Conservation (phyloP, 2,797 vertebrate genomes). For the Etheostoma nigrum region DNA sequence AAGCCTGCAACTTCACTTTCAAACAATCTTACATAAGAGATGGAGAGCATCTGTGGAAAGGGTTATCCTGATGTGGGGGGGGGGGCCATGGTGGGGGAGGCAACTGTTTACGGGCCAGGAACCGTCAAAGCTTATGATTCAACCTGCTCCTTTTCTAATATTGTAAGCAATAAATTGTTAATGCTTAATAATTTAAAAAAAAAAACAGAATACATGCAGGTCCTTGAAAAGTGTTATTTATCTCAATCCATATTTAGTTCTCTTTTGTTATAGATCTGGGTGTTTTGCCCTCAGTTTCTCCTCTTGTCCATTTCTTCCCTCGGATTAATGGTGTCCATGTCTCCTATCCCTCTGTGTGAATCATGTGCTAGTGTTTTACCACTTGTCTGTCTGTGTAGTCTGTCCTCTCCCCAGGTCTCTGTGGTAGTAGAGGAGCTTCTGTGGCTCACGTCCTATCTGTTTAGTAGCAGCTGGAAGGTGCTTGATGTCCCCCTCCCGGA, state of each 20-base stretch:
- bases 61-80: slow-evolving; percentile 15
- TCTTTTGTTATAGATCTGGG: not conserved
- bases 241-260: not conserved
- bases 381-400: not conserved
- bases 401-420: not conserved
- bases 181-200: not conserved
- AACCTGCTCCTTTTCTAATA: not conserved
- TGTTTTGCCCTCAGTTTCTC: not conserved
- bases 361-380: not conserved
- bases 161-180: not conserved
- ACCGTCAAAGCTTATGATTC: slow-evolving; percentile 1
- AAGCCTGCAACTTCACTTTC: slow-evolving; percentile 25
- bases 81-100: slow-evolving; percentile 13
- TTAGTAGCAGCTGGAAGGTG: not conserved
- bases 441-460: not conserved
- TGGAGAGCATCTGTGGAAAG: slow-evolving; percentile 42
- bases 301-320: not conserved
- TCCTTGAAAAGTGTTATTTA: not conserved
- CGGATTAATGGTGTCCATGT: slow-evolving; percentile 6
- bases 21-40: slow-evolving; percentile 50
- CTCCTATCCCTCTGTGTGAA: not conserved
- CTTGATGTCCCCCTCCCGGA: not conserved
- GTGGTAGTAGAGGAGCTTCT: not conserved
- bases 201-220: not conserved
- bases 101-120: slow-evolving; percentile 7